phyloP scores from a whole-genome alignment of 2,888 invertebrate species.

The Sclerodermus sp. region DNA sequence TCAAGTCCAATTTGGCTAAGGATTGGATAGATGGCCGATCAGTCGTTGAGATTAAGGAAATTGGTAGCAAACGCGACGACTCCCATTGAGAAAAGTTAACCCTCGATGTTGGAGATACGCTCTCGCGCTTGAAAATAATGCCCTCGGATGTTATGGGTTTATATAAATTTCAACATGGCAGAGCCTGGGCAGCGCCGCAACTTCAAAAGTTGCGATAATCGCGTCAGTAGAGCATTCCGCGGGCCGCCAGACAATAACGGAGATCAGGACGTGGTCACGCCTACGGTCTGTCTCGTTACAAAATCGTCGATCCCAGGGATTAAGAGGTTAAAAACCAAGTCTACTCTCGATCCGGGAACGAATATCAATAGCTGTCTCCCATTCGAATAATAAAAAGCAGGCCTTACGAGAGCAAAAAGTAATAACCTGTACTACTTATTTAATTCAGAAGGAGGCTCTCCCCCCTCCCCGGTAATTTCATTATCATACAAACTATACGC shows the following conservation, averaged over 20 bases:
- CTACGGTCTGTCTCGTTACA: constrained; percentile 35
- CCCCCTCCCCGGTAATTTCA: neutral
- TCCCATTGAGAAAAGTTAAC: neutral
- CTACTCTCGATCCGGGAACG: constrained; percentile 15
- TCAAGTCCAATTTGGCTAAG: too few species aligned
- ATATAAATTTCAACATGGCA: constrained; percentile 26
- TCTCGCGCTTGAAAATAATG: too few species aligned
- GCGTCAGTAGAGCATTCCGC: constrained; percentile 19
- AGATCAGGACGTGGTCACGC: constrained; percentile 30
- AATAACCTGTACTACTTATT: too few species aligned
- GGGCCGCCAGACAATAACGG: constrained; percentile 33
- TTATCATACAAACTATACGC: neutral
- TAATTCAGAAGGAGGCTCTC: neutral
- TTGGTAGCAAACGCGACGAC: too few species aligned
- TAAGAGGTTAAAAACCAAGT: constrained; percentile 22
- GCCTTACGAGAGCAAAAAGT: too few species aligned
- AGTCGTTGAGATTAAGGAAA: too few species aligned
- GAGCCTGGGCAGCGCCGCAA: constrained; percentile 1
- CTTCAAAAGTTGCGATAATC: constrained; percentile 31
- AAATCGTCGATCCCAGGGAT: constrained; percentile 31
- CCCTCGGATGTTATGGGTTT: neutral
- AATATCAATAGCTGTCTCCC: neutral
- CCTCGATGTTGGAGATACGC: neutral
- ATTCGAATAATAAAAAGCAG: too few species aligned
- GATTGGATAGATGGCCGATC: too few species aligned